These are phyloP conservation scores for Agrochola circellaris DNA, from an alignment of 2,888 invertebrate genomes.

Conservation along the genomic window DNA sequence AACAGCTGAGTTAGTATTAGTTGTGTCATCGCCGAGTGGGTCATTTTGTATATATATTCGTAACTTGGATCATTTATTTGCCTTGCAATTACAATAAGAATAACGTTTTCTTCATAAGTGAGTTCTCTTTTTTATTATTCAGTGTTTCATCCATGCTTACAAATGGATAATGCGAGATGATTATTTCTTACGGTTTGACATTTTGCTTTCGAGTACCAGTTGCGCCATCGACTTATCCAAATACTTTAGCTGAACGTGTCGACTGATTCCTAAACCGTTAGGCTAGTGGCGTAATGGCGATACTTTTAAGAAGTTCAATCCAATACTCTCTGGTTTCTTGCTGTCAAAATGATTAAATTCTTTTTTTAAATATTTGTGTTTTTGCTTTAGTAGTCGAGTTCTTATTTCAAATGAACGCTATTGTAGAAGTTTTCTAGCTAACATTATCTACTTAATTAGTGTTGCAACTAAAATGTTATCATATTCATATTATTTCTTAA, in stretches of 20 bases:
- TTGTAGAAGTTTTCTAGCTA: constrained; percentile 28
- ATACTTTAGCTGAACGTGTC: constrained; percentile 18
- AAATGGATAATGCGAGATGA: constrained; percentile 9
- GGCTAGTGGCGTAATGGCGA: constrained; percentile 38
- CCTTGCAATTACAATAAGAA: not conserved
- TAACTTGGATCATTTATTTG: not conserved
- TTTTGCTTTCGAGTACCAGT: constrained; percentile 30
- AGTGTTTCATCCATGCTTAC: not conserved
- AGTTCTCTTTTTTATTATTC: not conserved
- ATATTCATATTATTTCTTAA: constrained; percentile 47
- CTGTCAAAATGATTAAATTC: constrained; percentile 3
- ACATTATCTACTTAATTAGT: constrained; percentile 37
- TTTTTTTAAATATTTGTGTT: not conserved
- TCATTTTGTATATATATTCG: not conserved
- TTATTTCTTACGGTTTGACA: constrained; percentile 16
- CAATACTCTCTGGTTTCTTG: not conserved
- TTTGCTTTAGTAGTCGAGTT: not conserved
- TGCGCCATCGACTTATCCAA: constrained; percentile 30
- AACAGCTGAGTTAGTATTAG: not conserved
- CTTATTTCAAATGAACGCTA: not conserved
- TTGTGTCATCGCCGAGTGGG: not conserved
- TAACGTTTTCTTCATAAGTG: not conserved
- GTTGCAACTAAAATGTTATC: constrained; percentile 39
- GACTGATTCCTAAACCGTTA: constrained; percentile 9
- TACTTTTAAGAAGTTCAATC: constrained; percentile 7